Evolutionary conservation across 2,888 invertebrate genomes (phyloP).

Genomic region (Acrobasis repandana): DNA sequence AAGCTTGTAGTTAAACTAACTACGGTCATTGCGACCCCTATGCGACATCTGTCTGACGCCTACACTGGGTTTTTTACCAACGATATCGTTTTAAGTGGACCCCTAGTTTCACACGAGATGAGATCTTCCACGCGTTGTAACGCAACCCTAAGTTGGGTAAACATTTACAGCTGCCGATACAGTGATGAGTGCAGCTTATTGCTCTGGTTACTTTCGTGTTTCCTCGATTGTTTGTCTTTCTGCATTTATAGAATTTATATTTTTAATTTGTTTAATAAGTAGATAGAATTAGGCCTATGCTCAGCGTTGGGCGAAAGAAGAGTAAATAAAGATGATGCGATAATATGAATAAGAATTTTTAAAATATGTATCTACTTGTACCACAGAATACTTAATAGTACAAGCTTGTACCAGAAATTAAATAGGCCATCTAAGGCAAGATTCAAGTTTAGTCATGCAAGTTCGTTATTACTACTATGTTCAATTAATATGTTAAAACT

Average conservation of each 20-base stretch:
- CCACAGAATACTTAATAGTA: no score
- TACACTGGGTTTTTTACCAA: conserved; percentile 57
- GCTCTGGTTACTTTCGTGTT: conserved; percentile 5
- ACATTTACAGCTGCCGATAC: conserved; percentile 48
- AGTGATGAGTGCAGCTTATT: conserved; percentile 33
- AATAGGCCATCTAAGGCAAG: no score
- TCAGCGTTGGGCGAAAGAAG: no score
- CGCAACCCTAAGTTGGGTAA: conserved; percentile 49
- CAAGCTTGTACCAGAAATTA: no score
- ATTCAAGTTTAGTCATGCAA: no score
- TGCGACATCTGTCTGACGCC: conserved; percentile 63
- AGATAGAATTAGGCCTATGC: not conserved
- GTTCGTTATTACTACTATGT: no score
- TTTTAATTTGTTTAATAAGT: not conserved
- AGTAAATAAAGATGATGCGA: no score
- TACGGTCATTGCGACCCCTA: conserved; percentile 71
- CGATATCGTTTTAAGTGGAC: conserved; percentile 66
- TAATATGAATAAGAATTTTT: no score
- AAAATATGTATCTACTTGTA: no score
- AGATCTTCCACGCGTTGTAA: conserved; percentile 50
- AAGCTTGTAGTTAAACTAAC: conserved; percentile 76
- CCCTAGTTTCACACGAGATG: conserved; percentile 62
- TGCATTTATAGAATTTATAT: not conserved
- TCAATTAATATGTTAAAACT: no score
- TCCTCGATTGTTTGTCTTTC: not conserved